Evolutionary conservation across 1,140 invertebrate species (phyloP).

Genomic region (Papilio glaucus): DNA sequence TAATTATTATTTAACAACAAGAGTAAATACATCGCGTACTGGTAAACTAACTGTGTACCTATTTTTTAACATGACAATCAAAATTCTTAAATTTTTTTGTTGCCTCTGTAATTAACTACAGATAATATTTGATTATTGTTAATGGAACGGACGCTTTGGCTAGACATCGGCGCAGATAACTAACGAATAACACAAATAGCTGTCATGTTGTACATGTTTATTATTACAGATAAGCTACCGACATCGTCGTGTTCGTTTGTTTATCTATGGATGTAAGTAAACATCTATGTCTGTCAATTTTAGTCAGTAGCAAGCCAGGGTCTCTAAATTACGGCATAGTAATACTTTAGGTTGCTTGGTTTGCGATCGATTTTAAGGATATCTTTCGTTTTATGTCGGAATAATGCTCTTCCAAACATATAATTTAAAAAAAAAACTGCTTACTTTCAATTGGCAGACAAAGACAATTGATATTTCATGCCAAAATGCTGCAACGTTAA

Average conservation of each 20-base stretch:
- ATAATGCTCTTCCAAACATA: too few relatives aligned
- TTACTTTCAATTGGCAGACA: too few relatives aligned
- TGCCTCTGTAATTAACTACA: constrained; percentile 1
- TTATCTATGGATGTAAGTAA: constrained; percentile 6
- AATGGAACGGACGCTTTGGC: constrained; percentile 29
- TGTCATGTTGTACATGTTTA: constrained; percentile 21
- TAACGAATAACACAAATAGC: constrained; percentile 32
- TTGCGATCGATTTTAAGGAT: too few relatives aligned
- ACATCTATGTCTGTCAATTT: constrained; percentile 5
- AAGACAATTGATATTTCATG: too few relatives aligned
- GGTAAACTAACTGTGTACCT: too few relatives aligned
- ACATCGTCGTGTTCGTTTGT: constrained; percentile 10
- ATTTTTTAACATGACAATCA: not conserved
- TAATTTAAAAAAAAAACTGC: too few relatives aligned
- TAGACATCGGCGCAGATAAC: constrained; percentile 26
- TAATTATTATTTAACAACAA: too few relatives aligned
- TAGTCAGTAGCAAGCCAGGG: not conserved
- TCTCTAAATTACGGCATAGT: not conserved
- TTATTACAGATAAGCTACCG: constrained; percentile 24
- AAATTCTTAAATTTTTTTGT: not conserved
- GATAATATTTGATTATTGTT: constrained; percentile 12
- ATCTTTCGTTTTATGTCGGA: too few relatives aligned
- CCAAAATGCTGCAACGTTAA: too few relatives aligned
- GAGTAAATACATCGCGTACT: too few relatives aligned
- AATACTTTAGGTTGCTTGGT: too few relatives aligned